Conservation (phyloP, 2,113 vertebrate species). For the Suricata suricatta region DNA sequence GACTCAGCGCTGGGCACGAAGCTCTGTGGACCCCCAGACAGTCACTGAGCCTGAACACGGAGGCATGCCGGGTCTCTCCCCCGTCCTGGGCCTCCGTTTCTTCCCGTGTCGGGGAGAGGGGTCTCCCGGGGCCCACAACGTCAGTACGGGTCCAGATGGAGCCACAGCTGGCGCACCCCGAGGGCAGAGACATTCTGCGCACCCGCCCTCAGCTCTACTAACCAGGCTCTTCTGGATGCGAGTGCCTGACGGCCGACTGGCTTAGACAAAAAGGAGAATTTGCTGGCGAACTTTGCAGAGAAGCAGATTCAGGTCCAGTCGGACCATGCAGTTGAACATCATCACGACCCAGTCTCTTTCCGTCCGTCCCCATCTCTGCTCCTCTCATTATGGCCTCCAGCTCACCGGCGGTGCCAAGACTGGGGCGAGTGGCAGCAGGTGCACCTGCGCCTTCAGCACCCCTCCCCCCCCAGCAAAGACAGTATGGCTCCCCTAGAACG, state of each 20-base stretch:
- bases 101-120: not conserved
- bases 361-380: not conserved
- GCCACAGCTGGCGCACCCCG: not conserved
- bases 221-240: not conserved
- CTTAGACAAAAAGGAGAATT: not conserved
- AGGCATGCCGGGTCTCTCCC: no score
- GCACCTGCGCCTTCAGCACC: no score
- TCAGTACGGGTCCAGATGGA: not conserved
- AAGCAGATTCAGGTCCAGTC: not conserved
- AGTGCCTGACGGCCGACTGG: not conserved
- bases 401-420: not conserved
- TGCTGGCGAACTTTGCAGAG: not conserved
- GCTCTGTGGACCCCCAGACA: not conserved
- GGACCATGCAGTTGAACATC: not conserved
- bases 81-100: not conserved
- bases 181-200: not conserved
- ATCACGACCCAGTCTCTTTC: not conserved
- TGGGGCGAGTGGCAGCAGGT: not conserved
- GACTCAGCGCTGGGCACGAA: accelerated
- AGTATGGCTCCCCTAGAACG: no score
- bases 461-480: not conserved
- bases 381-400: not conserved
- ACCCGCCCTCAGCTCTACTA: not conserved
- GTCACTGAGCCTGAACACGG: not conserved
- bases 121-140: not conserved